Evolutionary conservation across 1,140 invertebrate genomes (phyloP), one percentile per base, ranked within the genome.

Genomic region (Conus betulinus): DNA sequence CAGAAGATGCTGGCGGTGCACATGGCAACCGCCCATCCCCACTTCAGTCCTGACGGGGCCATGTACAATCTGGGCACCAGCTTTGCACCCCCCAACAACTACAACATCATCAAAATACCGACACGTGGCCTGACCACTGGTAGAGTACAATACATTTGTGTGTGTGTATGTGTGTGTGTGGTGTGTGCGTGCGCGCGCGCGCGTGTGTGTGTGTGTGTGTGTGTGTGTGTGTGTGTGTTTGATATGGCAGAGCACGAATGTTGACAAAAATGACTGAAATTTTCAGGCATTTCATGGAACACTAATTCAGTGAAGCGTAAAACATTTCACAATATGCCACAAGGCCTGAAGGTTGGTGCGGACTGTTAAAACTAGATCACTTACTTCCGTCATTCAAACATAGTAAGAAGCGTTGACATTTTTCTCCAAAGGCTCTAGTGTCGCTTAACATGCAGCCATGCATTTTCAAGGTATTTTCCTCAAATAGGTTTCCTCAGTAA

Each of bases 31-130:
- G 94, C 95, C n/a, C 95, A 95, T 95, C 98, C 98, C 1, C 98
- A 98, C 91, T 96, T 98, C 27, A 96, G 97, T 95, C 92, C 95
- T 27, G 97, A 98, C 93, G 97, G 97, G 93, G 96, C 96, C 67
- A 96, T 98, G 71, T 91, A 90, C 79, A 91, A 90, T 39, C 63
- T 86, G 25, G 92, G 89, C 0, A 89, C 89, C 15, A 71, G 79
- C 79, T 87, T 89, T 55, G 79, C 85, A 20, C 82, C 74, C 39
- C 88, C 82, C 17, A 83, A 84, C 63, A 88, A 89, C 74, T 91
- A 88, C 85, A 91, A 89, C 82, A 91, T 91, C 27, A 67, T 91
- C 63, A 88, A 57, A 52, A 83, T 89, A 60, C 88, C 90, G 20
- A 55, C 74, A 20, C 57, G 39, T 10, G 13, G 57, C 55, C 25